Evolutionary conservation across 2,888 invertebrate genomes (phyloP), one percentile per base, ranked within the genome.

Genomic region (Norana najaformis): DNA sequence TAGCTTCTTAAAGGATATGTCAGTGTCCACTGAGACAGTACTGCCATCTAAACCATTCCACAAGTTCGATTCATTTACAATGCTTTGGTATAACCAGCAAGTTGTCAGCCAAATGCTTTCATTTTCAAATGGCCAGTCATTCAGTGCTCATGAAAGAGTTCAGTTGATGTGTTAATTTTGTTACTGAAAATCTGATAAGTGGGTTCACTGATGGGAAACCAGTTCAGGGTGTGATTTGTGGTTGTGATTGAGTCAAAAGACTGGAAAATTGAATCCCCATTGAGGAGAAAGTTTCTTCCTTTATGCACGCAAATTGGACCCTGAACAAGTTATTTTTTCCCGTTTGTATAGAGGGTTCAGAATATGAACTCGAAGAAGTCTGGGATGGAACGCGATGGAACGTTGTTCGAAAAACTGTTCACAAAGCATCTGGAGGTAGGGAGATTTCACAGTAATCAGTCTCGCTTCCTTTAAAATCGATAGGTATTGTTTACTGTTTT

Each of bases 311-410:
- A 8, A 8, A 69, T 69, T 69, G 69, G 30, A 53, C 53, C 30
- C 30, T 69, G n/a, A n/a, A 30, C 13, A 36, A 36, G 35, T 85
- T 1, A 14, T 23, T n/a, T 36, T 6, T 37, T 85, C 23, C 4
- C 23, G 30, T 85, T 35, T 85, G 35, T 36, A 23, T 35, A 36
- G 85, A 85, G 16, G 90, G 89, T n/a, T 41, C 89, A 0, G 91
- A 91, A 38, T 90, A 90, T 35, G 91, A 91, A 53, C 69, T 91
- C 37, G 91, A 91, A 41, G 90, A 91, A 83, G 88, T 90, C n/a
- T 91, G 91, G 91, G 90, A 91, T 53, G 91, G 91, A 35, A 89
- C 88, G 23, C 83, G 89, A 37, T 91, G 91, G 91, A 69, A 83
- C 14, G 82, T 90, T 34, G 90, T 90, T 35, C 89, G 83, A 35